phyloP scores from a whole-genome alignment of 1,140 invertebrate species.

The Charaxes varanes region DNA sequence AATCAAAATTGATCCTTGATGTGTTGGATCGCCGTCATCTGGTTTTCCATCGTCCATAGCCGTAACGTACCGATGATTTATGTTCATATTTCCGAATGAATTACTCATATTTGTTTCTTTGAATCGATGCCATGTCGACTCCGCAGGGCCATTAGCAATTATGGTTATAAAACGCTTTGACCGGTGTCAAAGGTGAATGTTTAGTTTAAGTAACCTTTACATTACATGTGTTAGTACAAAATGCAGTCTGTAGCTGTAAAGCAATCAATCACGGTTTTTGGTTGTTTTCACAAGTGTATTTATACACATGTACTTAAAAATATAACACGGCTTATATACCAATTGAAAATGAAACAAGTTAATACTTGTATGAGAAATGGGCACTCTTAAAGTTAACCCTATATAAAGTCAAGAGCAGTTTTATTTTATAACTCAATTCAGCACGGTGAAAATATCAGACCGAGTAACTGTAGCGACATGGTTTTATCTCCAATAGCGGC shows the following conservation, averaged over 20 bases:
- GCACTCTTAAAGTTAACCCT: too few relatives aligned
- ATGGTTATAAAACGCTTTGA: constrained; percentile 5
- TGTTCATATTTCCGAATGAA: constrained; percentile 26
- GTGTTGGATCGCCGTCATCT: too few relatives aligned
- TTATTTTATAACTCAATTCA: constrained; percentile 28
- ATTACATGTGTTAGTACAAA: too few relatives aligned
- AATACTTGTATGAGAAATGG: too few relatives aligned
- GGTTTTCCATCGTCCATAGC: too few relatives aligned
- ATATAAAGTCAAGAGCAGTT: constrained; percentile 13
- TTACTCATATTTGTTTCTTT: constrained; percentile 28
- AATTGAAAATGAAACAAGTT: too few relatives aligned
- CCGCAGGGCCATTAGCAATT: constrained; percentile 8
- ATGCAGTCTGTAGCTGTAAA: too few relatives aligned
- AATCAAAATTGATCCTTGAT: too few relatives aligned
- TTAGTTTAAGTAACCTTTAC: too few relatives aligned
- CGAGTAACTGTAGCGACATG: constrained; percentile 21
- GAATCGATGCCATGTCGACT: constrained; percentile 9
- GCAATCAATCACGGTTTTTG: too few relatives aligned
- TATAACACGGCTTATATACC: too few relatives aligned
- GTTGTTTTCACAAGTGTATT: not conserved
- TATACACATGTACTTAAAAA: too few relatives aligned
- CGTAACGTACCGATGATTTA: constrained; percentile 14
- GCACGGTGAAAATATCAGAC: constrained; percentile 22
- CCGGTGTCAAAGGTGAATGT: constrained; percentile 6
- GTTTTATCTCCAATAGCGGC: constrained; percentile 26